Conservation (phyloP, 2,888 invertebrate species). For the Cephus pygmeus region DNA sequence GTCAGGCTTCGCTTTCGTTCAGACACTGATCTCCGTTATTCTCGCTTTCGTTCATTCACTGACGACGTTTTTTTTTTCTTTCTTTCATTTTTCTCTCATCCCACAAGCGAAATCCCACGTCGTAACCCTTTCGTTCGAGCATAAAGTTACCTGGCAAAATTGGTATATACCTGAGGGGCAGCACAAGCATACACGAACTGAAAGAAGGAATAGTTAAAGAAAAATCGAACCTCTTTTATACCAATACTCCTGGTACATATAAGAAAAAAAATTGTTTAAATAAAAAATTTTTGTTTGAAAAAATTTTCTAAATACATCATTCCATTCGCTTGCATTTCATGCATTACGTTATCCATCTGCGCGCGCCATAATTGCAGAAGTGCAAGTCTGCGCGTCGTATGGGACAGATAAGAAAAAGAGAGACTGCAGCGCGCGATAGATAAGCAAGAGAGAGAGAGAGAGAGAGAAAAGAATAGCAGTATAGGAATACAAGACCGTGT, state of each 20-base stretch:
- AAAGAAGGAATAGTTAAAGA: neutral
- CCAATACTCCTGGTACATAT: neutral
- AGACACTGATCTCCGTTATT: conserved; percentile 23
- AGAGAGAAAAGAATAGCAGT: conserved; percentile 11
- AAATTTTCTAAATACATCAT: neutral
- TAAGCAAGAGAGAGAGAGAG: conserved; percentile 12
- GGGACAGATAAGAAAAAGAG: conserved; percentile 19
- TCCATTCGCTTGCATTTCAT: neutral
- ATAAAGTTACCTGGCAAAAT: neutral
- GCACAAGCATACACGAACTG: neutral
- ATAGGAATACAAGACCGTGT: conserved; percentile 35
- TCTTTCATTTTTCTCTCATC: conserved; percentile 16
- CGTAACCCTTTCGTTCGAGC: neutral
- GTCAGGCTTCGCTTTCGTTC: conserved; percentile 63
- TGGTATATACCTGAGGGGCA: neutral
- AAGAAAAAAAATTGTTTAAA: neutral
- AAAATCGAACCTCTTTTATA: neutral
- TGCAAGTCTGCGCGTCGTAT: conserved; percentile 4
- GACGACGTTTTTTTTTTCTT: neutral
- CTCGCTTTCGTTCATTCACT: conserved; percentile 30
- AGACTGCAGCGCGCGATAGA: conserved; percentile 11
- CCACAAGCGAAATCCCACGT: neutral
- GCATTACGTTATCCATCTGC: neutral
- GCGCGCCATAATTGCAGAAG: conserved; percentile 33
- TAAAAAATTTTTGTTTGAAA: no score